Conservation (phyloP, 1,140 invertebrate species). For the Stenopsyche tienmushanensis region DNA sequence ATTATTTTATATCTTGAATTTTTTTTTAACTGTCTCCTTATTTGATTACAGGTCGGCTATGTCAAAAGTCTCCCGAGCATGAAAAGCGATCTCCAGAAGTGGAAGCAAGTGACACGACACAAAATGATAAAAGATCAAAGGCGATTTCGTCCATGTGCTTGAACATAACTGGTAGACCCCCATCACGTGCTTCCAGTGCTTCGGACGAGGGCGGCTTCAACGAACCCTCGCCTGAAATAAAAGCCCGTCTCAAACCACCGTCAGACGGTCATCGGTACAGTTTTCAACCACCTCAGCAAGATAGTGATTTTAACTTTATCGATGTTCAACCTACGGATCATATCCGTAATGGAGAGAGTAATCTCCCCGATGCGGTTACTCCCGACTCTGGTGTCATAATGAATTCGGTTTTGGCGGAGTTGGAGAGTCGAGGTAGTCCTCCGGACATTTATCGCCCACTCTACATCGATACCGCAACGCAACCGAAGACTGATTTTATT, state of each 20-base stretch:
- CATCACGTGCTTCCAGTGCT: conserved; percentile 58
- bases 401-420: conserved; percentile 44
- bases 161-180: conserved; percentile 39
- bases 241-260: conserved; percentile 59
- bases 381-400: conserved; percentile 46
- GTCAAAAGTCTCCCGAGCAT: conserved; percentile 39
- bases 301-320: not conserved
- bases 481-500: conserved; percentile 39
- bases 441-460: conserved; percentile 37
- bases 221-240: conserved; percentile 64
- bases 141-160: conserved; percentile 38
- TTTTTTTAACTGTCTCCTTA: too few species aligned
- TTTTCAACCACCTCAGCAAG: conserved; percentile 39
- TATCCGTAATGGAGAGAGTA: conserved; percentile 38
- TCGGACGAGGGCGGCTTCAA: conserved; percentile 66
- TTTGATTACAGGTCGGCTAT: conserved; percentile 33
- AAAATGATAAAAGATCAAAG: conserved; percentile 34
- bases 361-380: conserved; percentile 42
- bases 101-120: conserved; percentile 9
- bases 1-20: too few species aligned
- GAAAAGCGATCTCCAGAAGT: conserved; percentile 9
- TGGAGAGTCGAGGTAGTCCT: conserved; percentile 45
- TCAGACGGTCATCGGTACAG: conserved; percentile 40
- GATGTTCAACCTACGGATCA: conserved; percentile 27
- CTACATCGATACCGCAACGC: conserved; percentile 42